Percentiles rank a stretch among this genome's conserved stretches.
phyloP scores from a whole-genome alignment of 2,797 vertebrate genomes.

The Lindbergichthys nudifrons region DNA sequence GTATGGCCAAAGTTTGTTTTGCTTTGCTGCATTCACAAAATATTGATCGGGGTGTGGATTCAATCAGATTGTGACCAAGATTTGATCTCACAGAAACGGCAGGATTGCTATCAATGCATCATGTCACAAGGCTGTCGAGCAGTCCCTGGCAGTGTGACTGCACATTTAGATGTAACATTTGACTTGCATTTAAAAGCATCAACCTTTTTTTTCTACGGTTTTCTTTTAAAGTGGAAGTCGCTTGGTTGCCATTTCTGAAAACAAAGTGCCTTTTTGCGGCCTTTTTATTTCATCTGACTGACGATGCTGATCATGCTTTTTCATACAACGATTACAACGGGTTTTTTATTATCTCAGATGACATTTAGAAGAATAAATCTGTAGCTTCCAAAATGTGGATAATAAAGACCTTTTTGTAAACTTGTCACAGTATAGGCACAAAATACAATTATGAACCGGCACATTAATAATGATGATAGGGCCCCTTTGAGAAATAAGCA shows the following conservation, averaged over 20 bases:
- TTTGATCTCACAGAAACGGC: not conserved
- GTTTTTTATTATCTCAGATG: not conserved
- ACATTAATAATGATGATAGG: too few relatives aligned
- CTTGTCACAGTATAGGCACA: too few relatives aligned
- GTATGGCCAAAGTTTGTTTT: not conserved
- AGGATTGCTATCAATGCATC: too few relatives aligned
- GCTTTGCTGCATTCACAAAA: not conserved
- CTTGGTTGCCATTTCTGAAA: slow-evolving; percentile 13
- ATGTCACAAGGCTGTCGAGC: not conserved
- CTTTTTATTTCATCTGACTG: slow-evolving; percentile 9
- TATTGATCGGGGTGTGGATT: too few relatives aligned
- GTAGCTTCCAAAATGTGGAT: too few relatives aligned
- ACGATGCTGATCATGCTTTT: not conserved
- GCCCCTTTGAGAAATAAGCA: too few relatives aligned
- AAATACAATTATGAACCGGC: too few relatives aligned
- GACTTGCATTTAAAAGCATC: not conserved
- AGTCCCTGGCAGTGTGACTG: slow-evolving; percentile 11
- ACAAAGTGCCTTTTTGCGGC: slow-evolving; percentile 51
- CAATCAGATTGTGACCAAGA: not conserved
- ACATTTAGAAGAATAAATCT: not conserved
- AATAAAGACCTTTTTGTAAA: too few relatives aligned
- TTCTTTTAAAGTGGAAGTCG: slow-evolving; percentile 20
- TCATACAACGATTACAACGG: not conserved
- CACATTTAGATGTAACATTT: not conserved
- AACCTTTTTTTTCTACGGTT: not conserved